Evolutionary conservation across 1,140 invertebrate genomes (phyloP).

Genomic region (Chelonus insularis): DNA sequence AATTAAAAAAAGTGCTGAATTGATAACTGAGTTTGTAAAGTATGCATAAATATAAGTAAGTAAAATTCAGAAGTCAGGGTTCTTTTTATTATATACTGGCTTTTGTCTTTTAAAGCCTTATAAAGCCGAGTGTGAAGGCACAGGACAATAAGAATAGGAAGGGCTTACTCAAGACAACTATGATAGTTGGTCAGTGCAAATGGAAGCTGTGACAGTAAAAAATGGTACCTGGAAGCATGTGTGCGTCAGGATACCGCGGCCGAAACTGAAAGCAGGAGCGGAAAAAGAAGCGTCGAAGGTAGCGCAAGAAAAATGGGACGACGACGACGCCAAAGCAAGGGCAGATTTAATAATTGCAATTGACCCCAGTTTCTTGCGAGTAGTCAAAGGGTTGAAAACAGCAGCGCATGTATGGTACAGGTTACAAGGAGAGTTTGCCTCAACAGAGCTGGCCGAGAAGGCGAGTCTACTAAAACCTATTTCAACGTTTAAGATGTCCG

Average conservation of each 20-base stretch:
- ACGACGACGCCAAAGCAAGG: neutral
- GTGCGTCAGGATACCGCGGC: neutral
- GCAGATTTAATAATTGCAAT: neutral
- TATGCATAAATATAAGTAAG: too few relatives aligned
- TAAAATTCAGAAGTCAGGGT: too few relatives aligned
- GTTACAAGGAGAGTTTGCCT: neutral
- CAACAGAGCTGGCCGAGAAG: neutral
- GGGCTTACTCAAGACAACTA: neutral
- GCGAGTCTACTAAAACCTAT: neutral
- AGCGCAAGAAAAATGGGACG: neutral
- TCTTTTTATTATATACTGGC: too few relatives aligned
- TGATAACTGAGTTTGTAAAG: too few relatives aligned
- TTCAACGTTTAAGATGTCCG: neutral
- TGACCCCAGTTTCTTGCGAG: constrained; percentile 1
- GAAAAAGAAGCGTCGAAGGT: neutral
- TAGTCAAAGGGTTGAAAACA: neutral
- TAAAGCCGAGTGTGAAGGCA: too few relatives aligned
- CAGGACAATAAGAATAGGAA: too few relatives aligned
- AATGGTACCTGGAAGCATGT: neutral
- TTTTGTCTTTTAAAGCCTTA: too few relatives aligned
- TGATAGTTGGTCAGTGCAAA: neutral
- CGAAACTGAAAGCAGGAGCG: neutral
- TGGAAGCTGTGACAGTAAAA: neutral
- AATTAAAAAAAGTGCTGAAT: too few relatives aligned
- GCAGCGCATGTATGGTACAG: neutral